phyloP scores from a whole-genome alignment of 1,140 invertebrate genomes.

The Lanistes nyassanus region DNA sequence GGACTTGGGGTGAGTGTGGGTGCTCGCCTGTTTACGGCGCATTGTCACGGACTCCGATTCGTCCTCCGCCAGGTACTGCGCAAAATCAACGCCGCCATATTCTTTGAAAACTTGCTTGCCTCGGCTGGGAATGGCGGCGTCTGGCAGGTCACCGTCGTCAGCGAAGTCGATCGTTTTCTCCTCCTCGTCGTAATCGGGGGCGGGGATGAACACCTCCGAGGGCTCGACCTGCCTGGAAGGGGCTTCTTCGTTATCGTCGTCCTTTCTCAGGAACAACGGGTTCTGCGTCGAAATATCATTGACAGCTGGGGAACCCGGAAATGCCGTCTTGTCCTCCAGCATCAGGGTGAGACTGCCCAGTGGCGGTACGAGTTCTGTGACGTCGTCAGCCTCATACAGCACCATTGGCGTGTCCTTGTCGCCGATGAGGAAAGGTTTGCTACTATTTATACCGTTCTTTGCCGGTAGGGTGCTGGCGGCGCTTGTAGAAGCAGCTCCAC shows the following conservation, averaged over 20 bases:
- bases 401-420: conserved; percentile 34
- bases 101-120: conserved; percentile 21
- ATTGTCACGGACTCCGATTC: conserved; percentile 4
- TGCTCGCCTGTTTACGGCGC: background rate
- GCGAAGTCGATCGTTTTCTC: conserved; percentile 31
- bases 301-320: background rate
- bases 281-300: conserved; percentile 3
- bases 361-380: background rate
- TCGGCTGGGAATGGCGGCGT: background rate
- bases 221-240: background rate
- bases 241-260: background rate
- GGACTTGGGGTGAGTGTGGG: background rate
- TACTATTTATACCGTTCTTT: background rate
- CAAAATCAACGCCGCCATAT: conserved; percentile 35
- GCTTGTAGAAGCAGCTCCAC: background rate
- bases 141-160: conserved; percentile 19
- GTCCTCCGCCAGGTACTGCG: conserved; percentile 32
- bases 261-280: conserved; percentile 5
- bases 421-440: conserved; percentile 25
- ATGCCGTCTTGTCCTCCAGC: background rate
- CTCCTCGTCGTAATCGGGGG: conserved; percentile 39
- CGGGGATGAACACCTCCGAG: conserved; percentile 28
- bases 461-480: background rate
- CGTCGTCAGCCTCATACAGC: background rate
- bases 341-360: too few species aligned